These are phyloP conservation scores for Phainopepla nitens DNA, from an alignment of 2,113 vertebrate species.

Conservation along the genomic window DNA sequence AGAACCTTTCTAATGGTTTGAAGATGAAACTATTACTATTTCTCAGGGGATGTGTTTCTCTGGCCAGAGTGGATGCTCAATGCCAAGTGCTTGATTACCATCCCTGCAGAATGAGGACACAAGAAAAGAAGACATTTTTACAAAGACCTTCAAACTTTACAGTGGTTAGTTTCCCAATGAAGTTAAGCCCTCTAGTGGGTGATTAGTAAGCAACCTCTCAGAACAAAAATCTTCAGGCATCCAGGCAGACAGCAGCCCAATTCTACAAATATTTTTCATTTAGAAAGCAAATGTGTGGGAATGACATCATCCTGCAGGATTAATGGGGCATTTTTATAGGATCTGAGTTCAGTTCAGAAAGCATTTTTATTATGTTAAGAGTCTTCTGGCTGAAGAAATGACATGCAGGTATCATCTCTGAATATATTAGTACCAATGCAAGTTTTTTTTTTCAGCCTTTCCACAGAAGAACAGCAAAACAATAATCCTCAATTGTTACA, in stretches of 20 bases:
- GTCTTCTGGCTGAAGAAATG: background rate
- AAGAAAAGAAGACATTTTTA: background rate
- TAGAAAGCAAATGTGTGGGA: background rate
- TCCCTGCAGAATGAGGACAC: background rate
- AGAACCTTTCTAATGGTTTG: background rate
- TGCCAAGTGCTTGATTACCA: background rate
- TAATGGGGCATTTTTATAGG: background rate
- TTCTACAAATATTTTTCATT: background rate
- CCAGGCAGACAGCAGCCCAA: background rate
- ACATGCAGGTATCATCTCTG: background rate
- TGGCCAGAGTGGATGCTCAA: background rate
- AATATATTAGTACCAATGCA: background rate
- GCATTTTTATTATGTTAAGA: background rate
- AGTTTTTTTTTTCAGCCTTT: slow-evolving; percentile 43
- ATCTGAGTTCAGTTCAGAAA: background rate
- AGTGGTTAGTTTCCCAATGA: background rate
- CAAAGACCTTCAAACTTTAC: background rate
- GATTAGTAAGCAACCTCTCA: background rate
- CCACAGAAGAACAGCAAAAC: background rate
- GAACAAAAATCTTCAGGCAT: background rate
- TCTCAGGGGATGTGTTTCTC: background rate
- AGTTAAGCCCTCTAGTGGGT: slow-evolving; percentile 44
- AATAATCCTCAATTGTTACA: background rate
- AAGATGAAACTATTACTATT: background rate
- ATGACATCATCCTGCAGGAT: background rate